Evolutionary conservation across 2,888 invertebrate species (phyloP).

Genomic region (Phalangium opilio): DNA sequence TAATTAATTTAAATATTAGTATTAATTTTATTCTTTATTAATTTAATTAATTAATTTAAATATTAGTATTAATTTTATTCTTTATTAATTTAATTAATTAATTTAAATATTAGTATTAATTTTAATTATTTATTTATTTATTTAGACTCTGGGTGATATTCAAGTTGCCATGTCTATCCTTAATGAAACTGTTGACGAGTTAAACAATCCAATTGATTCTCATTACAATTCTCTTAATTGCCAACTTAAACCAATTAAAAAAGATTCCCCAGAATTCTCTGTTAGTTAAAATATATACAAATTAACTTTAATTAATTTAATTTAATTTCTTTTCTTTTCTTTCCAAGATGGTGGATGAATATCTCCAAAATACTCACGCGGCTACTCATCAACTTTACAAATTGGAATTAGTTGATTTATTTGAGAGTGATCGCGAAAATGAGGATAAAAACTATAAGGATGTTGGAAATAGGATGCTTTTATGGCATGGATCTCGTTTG

Average conservation of each 20-base stretch:
- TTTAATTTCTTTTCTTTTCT: not conserved
- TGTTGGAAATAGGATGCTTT: conserved; percentile 27
- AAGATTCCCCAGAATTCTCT: conserved; percentile 48
- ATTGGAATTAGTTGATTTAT: conserved; percentile 33
- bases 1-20: too few species aligned
- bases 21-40: not conserved
- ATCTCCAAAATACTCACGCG: conserved; percentile 35
- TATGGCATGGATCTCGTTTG: conserved; percentile 39
- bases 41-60: not conserved
- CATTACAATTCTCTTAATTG: conserved; percentile 79
- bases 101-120: not conserved
- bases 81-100: not conserved
- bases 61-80: too few species aligned
- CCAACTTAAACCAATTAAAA: conserved; percentile 42
- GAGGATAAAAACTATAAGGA: conserved; percentile 28
- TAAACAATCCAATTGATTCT: conserved; percentile 51
- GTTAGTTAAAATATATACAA: conserved; percentile 42
- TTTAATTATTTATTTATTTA: not conserved
- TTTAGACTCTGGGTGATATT: conserved; percentile 59
- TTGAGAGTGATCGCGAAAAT: conserved; percentile 28
- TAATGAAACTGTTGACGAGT: conserved; percentile 34
- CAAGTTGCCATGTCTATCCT: conserved; percentile 85
- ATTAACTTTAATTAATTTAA: not conserved
- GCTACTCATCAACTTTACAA: conserved; percentile 34
- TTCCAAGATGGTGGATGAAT: conserved; percentile 31